Conservation (phyloP, 2,113 vertebrate species). For the Chionis minor region DNA sequence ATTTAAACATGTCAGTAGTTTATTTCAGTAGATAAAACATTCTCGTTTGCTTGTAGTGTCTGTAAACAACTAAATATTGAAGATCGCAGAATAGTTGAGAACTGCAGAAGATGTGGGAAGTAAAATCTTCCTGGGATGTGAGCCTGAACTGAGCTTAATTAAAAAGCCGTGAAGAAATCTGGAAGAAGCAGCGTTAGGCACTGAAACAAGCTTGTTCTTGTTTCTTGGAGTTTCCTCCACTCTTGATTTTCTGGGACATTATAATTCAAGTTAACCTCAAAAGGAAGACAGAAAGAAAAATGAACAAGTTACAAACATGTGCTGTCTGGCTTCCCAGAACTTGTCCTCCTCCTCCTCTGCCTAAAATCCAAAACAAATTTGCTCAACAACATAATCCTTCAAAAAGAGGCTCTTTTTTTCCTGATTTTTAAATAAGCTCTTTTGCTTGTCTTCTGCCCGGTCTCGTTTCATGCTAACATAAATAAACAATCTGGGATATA, state of each 20-base stretch:
- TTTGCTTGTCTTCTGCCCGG: neutral
- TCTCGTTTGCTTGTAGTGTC: neutral
- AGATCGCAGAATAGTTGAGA: neutral
- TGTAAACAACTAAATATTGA: neutral
- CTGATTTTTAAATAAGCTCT: conserved; percentile 21
- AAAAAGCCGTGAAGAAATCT: neutral
- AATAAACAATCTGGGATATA: neutral
- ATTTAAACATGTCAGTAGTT: neutral
- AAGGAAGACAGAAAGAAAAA: neutral
- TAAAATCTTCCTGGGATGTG: neutral
- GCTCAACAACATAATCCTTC: neutral
- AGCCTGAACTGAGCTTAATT: conserved; percentile 8
- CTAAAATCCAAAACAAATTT: conserved; percentile 31
- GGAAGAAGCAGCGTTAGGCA: neutral
- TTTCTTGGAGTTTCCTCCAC: neutral
- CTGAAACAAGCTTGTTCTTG: neutral
- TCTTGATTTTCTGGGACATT: conserved; percentile 8
- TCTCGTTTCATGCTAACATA: neutral
- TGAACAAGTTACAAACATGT: neutral
- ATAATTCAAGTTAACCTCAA: conserved; percentile 33
- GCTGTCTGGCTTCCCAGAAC: conserved; percentile 26
- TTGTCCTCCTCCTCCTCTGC: neutral
- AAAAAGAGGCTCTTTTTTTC: neutral
- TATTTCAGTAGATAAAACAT: neutral
- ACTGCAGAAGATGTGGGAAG: neutral